A percentile compares a stretch with the other conserved stretches of the same genome.
These are phyloP conservation scores for Lutjanus argentimaculatus DNA, from an alignment of 2,797 vertebrate species.

Conservation along the genomic window DNA sequence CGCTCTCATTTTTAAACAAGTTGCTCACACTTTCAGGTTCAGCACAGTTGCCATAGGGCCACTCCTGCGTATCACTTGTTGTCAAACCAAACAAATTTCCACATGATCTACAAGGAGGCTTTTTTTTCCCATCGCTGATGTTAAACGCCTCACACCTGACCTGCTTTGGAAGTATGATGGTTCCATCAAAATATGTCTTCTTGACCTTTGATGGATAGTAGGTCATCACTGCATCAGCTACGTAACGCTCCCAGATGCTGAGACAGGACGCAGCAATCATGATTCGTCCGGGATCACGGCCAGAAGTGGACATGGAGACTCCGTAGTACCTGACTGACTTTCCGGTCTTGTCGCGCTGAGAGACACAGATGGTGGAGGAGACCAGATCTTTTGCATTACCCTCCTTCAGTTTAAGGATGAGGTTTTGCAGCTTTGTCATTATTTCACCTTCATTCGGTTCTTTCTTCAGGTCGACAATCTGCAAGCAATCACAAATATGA, in stretches of 20 bases:
- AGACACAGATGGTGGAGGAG: slow-evolving; percentile 37
- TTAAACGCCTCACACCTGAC: background rate
- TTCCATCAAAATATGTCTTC: slow-evolving; percentile 11
- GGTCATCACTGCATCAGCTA: slow-evolving; percentile 55
- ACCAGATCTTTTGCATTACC: fast-evolving
- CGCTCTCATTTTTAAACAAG: background rate
- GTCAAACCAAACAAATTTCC: slow-evolving; percentile 41
- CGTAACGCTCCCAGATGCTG: slow-evolving; percentile 18
- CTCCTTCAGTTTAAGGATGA: fast-evolving
- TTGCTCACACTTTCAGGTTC: slow-evolving; percentile 64
- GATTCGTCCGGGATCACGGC: fast-evolving
- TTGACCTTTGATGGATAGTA: fast-evolving
- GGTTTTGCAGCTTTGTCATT: fast-evolving
- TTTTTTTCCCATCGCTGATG: fast-evolving
- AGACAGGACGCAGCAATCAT: slow-evolving; percentile 27
- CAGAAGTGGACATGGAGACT: slow-evolving; percentile 54
- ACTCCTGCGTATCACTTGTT: fast-evolving
- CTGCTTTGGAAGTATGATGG: background rate
- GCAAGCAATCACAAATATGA: background rate
- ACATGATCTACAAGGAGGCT: slow-evolving; percentile 20
- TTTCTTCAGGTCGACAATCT: background rate
- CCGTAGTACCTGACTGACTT: slow-evolving; percentile 21
- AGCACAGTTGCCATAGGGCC: slow-evolving; percentile 40
- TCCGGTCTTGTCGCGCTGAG: background rate
- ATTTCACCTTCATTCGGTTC: background rate